phyloP scores from a whole-genome alignment of 2,113 vertebrate species.

The Alligator mississippiensis region DNA sequence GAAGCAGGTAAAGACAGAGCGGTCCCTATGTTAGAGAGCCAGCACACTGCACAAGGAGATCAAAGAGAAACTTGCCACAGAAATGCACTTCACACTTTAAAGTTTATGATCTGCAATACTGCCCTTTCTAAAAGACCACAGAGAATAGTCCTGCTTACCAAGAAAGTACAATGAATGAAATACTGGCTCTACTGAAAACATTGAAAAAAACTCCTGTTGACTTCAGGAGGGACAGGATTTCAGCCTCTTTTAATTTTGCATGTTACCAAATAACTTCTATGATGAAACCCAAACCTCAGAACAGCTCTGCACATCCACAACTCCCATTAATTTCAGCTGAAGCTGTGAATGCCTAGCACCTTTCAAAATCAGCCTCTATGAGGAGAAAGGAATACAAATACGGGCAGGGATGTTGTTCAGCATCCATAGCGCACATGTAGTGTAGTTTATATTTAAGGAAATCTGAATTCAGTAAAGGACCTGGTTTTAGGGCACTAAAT shows the following conservation, averaged over 20 bases:
- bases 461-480: not conserved
- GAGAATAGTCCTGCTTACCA: not conserved
- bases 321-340: constrained; percentile 22
- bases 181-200: not conserved
- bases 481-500: not conserved
- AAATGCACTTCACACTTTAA: not conserved
- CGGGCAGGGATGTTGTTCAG: not conserved
- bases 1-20: not conserved
- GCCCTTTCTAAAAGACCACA: not conserved
- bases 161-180: not conserved
- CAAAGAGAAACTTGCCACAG: not conserved
- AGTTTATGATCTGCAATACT: not conserved
- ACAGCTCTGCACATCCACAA: constrained; percentile 57
- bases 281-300: constrained; percentile 24
- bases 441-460: not conserved
- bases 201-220: not conserved
- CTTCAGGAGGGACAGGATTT: not conserved
- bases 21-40: constrained; percentile 27
- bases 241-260: not conserved
- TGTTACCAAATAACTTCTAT: constrained; percentile 26
- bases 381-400: not conserved
- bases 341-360: not conserved
- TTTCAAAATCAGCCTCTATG: constrained; percentile 26
- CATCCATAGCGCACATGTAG: not conserved
- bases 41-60: not conserved